Evolutionary conservation across 2,797 vertebrate species (phyloP), one percentile per base, ranked within the genome.

Genomic region (Semotilus atromaculatus): DNA sequence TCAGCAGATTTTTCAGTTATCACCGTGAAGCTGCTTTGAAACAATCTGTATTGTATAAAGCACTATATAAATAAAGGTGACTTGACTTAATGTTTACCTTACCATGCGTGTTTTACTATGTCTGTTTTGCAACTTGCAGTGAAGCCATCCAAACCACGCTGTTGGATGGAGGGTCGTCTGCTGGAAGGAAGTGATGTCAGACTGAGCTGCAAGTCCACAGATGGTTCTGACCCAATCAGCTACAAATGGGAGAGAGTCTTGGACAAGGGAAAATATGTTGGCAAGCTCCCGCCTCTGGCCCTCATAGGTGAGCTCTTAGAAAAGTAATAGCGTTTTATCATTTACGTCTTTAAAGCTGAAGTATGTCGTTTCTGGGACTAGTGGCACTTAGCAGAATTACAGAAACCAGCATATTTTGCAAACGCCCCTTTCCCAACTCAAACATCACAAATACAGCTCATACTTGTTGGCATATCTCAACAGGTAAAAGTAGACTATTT

Each of bases 121-220:
- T 64, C 29, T 85, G 38, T 70, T 66, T 55, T 80, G n/a, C 40
- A 3, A 67, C 38, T 5, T 6, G 0, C 74, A 97, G 96, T 96
- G 86, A 96, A 93, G 76, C 96, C 96, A 1, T 96, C 96, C 9
- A 96, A 96, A 86, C 96, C 96, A 55, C 95, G 94, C 81, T 97
- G 96, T 88, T 96, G 96, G 93, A 85, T 95, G 86, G 96, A 97
- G 91, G 96, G 96, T 18, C 94, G 95, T 31, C 85, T 92, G 64
- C 85, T 94, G 11, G 94, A 95, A 77, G 96, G 96, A 58, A 95
- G 94, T 62, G 95, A 96, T 75, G 91, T 96, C 84, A 93, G 93
- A 70, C 83, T 97, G 88, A 95, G 96, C 71, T 97, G 96, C 88
- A 93, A 90, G 48, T 96, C 96, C 0, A 76, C 93, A 11, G 93